Evolutionary conservation across 2,113 vertebrate species (phyloP), one percentile per base, ranked within the genome.

Genomic region (Picathartes gymnocephalus): DNA sequence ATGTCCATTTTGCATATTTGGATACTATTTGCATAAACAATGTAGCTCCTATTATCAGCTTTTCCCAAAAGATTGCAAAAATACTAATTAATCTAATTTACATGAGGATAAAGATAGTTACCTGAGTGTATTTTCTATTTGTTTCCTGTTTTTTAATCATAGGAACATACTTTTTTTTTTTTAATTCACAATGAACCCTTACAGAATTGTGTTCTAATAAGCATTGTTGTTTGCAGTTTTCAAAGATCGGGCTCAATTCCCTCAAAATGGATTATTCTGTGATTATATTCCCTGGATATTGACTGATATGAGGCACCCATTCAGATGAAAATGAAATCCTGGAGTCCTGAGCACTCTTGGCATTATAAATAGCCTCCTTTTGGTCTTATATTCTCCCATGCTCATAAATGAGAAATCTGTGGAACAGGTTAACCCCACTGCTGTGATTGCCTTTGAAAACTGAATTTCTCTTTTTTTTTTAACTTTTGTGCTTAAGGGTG

Each of bases 1-100:
- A 74, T 97, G 81, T 95, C 86, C 73, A 37, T 97, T 97, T 97
- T 97, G 81, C 76, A 92, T 96, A 95, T 96, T 96, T 97, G 94
- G 83, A 93, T 86, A 92, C 10, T 90, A 95, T 97, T 97, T 98
- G 93, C 96, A 97, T 97, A 96, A 97, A 96, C 73, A 97, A 90
- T 88, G 81, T 80, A 96, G 92, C 83, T 97, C 92, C 50, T 94
- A 95, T 96, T 96, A 97, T 95, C 95, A 93, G 30, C 86, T 94
- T 97, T 97, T 71, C 95, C 86, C 92, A 91, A 96, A 96, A 97
- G 95, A 97, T 96, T 97, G 92, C 56, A 85, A 97, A 98, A 96
- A 86, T 93, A 93, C 64, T 96, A 97, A 97, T 98, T 97, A 97
- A 97, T 96, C 89, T 96, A 84, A 97, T 97, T 97, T 96, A 87